phyloP scores from a whole-genome alignment of 2,113 vertebrate species.

The Heterochromis multidens region DNA sequence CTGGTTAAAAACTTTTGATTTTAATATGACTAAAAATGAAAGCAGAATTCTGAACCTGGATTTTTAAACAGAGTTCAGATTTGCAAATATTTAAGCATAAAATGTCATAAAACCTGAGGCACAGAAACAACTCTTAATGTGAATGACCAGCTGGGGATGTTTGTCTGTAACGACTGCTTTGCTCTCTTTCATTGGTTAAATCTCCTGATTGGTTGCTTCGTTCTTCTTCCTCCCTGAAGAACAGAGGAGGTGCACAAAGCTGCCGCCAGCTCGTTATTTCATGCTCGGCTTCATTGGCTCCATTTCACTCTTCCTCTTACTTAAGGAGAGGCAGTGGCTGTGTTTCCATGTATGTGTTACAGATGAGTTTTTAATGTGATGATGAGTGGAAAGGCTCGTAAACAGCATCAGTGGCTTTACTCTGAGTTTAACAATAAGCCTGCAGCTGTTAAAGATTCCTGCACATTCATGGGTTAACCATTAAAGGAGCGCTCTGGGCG shows the following conservation, averaged over 20 bases:
- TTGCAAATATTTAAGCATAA: neutral
- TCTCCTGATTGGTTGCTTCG: neutral
- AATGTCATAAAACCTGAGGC: neutral
- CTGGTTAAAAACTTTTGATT: no score
- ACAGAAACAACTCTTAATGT: neutral
- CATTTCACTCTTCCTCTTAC: neutral
- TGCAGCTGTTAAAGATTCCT: neutral
- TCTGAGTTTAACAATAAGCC: neutral
- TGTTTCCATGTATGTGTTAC: neutral
- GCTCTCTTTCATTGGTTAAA: neutral
- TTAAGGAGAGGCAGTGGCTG: neutral
- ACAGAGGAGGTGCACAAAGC: slow-evolving; percentile 11
- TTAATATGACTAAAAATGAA: neutral
- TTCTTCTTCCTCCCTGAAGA: neutral
- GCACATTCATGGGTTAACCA: slow-evolving; percentile 39
- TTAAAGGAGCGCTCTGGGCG: slow-evolving; percentile 16
- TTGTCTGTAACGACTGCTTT: no score
- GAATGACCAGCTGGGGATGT: no score
- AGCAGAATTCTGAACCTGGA: neutral
- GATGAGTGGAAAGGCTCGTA: neutral
- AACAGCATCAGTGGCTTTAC: neutral
- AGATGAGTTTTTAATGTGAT: neutral
- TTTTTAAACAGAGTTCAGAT: neutral
- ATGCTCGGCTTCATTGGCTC: slow-evolving; percentile 48
- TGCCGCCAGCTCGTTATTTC: slow-evolving; percentile 45